phyloP scores from a whole-genome alignment of 2,113 vertebrate genomes.

The Peromyscus californicus region DNA sequence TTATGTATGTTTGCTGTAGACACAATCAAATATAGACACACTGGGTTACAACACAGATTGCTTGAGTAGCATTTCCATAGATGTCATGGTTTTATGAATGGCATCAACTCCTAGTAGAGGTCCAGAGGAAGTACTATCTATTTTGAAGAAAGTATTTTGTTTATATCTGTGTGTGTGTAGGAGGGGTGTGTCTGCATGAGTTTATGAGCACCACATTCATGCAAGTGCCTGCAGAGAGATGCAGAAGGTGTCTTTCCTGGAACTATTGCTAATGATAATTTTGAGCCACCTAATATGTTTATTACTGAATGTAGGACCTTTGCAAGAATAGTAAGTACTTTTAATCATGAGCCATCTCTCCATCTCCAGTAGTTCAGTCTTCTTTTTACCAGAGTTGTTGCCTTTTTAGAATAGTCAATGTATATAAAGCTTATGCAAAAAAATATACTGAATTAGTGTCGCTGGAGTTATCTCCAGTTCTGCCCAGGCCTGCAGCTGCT shows the following conservation, averaged over 20 bases:
- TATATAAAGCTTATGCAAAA: neutral
- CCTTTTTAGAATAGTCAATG: neutral
- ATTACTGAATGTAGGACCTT: neutral
- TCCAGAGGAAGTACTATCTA: neutral
- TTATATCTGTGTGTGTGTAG: neutral
- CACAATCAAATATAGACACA: too few relatives aligned
- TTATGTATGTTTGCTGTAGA: neutral
- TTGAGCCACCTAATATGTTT: neutral
- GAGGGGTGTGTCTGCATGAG: accelerated
- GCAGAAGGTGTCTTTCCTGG: neutral
- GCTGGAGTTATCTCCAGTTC: too few relatives aligned
- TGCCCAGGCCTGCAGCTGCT: too few relatives aligned
- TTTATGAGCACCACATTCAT: neutral
- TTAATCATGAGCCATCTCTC: neutral
- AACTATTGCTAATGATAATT: neutral
- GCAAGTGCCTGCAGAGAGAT: neutral
- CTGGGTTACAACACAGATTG: neutral
- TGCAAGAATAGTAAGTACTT: neutral
- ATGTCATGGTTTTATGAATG: neutral
- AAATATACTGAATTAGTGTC: neutral
- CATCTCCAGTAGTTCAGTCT: neutral
- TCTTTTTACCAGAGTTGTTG: neutral
- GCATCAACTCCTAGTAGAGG: neutral
- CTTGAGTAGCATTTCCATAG: neutral
- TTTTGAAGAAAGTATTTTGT: neutral